These are phyloP conservation scores for Dascyllus trimaculatus DNA, from an alignment of 2,113 vertebrate species.

Conservation along the genomic window DNA sequence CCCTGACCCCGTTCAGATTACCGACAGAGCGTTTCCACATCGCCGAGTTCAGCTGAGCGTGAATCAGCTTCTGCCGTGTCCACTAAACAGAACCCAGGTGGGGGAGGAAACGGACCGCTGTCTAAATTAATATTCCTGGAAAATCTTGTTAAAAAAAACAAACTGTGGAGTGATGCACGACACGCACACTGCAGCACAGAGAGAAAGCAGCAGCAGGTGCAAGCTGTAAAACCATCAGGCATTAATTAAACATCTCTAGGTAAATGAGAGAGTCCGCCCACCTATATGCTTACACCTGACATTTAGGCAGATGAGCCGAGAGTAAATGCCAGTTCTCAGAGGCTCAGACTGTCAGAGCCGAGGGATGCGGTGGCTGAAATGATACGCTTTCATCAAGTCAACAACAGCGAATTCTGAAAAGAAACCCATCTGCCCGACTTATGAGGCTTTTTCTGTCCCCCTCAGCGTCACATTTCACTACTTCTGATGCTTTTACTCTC, in stretches of 20 bases:
- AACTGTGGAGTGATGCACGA: not conserved
- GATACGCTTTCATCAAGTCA: slow-evolving; percentile 20
- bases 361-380: not conserved
- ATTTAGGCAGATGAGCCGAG: slow-evolving; percentile 40
- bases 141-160: not conserved
- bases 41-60: slow-evolving; percentile 9
- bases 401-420: not conserved
- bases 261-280: slow-evolving; percentile 41
- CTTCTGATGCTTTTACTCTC: not conserved
- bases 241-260: slow-evolving; percentile 55
- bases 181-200: not conserved
- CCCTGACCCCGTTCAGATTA: slow-evolving; percentile 25
- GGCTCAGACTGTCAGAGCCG: slow-evolving; percentile 6
- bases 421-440: not conserved
- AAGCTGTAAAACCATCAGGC: slow-evolving; percentile 13
- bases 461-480: not conserved
- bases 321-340: slow-evolving; percentile 7
- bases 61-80: not conserved
- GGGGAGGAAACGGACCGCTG: not conserved
- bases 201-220: slow-evolving; percentile 39
- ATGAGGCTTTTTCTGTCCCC: not conserved
- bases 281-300: slow-evolving; percentile 53
- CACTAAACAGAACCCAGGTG: not conserved
- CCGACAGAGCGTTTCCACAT: slow-evolving; percentile 9
- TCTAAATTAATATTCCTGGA: slow-evolving; percentile 8